phyloP scores from a whole-genome alignment of 2,888 invertebrate species.

The Zhuqinia jingwanae region DNA sequence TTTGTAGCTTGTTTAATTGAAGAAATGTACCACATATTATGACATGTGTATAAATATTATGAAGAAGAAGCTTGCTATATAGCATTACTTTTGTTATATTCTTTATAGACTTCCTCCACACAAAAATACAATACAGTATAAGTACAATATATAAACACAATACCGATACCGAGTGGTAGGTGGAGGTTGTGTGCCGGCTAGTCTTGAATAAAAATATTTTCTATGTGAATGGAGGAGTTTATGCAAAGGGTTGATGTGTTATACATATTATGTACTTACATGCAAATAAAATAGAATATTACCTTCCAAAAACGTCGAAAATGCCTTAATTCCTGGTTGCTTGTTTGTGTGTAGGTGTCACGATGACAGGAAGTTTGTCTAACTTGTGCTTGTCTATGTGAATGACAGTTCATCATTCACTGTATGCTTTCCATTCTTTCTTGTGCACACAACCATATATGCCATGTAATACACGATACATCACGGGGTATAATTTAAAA shows the following conservation, averaged over 20 bases:
- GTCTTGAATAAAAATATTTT: neutral
- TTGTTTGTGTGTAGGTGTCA: neutral
- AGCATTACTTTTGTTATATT: neutral
- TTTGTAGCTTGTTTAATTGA: constrained; percentile 12
- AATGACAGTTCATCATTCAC: neutral
- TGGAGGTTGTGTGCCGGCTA: neutral
- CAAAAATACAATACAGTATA: neutral
- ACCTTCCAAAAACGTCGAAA: too few species aligned
- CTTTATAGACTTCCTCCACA: neutral
- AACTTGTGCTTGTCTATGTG: neutral
- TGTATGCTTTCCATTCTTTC: neutral
- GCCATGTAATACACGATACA: neutral
- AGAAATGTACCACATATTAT: too few species aligned
- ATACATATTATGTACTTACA: too few species aligned
- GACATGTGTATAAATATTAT: too few species aligned
- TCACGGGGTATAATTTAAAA: too few species aligned
- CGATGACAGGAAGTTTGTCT: neutral
- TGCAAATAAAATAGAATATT: too few species aligned
- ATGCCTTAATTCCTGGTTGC: neutral
- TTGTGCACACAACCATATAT: neutral
- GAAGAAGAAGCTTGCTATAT: neutral
- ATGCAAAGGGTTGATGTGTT: too few species aligned
- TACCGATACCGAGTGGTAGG: neutral
- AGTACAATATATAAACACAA: neutral
- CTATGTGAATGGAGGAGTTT: too few species aligned